These are phyloP conservation scores for Martes martes DNA, from an alignment of 2,113 vertebrate genomes.

Conservation along the genomic window DNA sequence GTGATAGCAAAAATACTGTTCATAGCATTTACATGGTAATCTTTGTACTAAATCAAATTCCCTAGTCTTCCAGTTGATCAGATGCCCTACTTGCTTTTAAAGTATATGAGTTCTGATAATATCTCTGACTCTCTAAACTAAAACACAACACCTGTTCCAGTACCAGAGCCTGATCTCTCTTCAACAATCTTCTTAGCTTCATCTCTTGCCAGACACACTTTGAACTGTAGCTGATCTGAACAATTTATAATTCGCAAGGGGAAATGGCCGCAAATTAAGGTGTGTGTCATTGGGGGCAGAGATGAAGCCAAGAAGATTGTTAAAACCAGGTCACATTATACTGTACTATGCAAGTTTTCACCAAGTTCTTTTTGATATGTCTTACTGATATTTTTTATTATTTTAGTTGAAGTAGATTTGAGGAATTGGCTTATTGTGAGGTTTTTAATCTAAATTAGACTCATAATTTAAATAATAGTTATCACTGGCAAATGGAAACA, in stretches of 20 bases:
- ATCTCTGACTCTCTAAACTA: background rate
- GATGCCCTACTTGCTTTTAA: background rate
- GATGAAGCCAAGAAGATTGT: background rate
- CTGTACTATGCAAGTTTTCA: background rate
- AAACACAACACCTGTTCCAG: background rate
- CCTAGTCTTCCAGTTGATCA: background rate
- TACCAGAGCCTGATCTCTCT: background rate
- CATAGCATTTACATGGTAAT: background rate
- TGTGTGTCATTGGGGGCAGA: background rate
- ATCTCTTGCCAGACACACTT: background rate
- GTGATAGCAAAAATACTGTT: background rate
- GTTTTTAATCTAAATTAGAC: background rate
- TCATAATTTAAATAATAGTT: background rate
- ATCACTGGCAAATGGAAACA: background rate
- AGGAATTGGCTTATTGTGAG: background rate
- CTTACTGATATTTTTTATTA: background rate
- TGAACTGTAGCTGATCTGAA: background rate
- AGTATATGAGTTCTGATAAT: background rate
- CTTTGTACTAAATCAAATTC: background rate
- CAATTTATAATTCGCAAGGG: background rate
- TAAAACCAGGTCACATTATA: background rate
- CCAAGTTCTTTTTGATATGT: background rate
- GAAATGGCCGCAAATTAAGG: background rate
- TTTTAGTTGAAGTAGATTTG: background rate
- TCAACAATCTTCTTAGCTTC: background rate